Percentiles rank a stretch among this genome's conserved stretches.
These are phyloP conservation scores for Ormyrus thymus DNA, from an alignment of 2,888 invertebrate species.

Conservation along the genomic window DNA sequence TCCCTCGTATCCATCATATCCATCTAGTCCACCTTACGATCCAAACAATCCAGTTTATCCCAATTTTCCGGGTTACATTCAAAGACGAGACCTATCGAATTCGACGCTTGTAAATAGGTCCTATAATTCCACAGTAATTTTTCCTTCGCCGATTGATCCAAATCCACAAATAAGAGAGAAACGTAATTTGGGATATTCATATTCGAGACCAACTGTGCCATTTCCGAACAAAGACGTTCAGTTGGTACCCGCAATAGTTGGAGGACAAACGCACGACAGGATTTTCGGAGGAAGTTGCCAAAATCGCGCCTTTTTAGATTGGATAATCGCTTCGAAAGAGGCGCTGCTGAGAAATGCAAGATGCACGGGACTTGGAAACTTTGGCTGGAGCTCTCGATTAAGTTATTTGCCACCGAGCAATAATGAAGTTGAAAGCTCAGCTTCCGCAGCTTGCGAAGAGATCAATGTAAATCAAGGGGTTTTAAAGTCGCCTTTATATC, in stretches of 20 bases:
- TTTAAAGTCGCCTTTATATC: constrained; percentile 75
- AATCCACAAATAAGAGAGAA: constrained; percentile 45
- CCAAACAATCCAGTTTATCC: constrained; percentile 20
- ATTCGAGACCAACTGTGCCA: constrained; percentile 58
- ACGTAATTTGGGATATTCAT: constrained; percentile 63
- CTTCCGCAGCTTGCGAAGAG: constrained; percentile 64
- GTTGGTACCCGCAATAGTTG: not conserved
- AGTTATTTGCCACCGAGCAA: constrained; percentile 17
- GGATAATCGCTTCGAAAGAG: constrained; percentile 65
- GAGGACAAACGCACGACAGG: constrained; percentile 23
- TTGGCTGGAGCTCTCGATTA: not conserved
- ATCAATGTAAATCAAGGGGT: constrained; percentile 70
- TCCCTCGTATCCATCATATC: constrained; percentile 19
- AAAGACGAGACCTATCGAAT: constrained; percentile 21
- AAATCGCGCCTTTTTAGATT: constrained; percentile 63
- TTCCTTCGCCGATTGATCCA: constrained; percentile 2
- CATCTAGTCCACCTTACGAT: not conserved
- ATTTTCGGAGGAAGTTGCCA: constrained; percentile 58
- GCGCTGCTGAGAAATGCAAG: constrained; percentile 60
- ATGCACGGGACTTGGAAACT: constrained; percentile 53
- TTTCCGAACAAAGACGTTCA: constrained; percentile 31
- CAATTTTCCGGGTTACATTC: constrained; percentile 6
- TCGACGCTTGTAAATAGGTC: not conserved
- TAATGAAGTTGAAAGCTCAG: not conserved
- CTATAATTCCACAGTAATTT: too few species aligned